phyloP scores from a whole-genome alignment of 2,113 vertebrate genomes.

The Scomber scombrus region DNA sequence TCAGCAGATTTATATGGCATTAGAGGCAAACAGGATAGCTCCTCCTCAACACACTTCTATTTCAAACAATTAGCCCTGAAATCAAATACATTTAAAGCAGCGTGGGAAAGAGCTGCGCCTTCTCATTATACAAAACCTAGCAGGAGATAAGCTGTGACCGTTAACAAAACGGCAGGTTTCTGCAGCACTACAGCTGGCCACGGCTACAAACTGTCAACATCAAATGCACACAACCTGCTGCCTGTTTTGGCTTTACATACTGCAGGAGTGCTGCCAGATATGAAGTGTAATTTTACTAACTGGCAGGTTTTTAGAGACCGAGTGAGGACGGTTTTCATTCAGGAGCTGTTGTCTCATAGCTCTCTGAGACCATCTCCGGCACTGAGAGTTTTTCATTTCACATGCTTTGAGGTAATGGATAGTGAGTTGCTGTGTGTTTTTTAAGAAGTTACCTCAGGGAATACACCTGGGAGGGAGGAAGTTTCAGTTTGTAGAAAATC shows the following conservation, averaged over 20 bases:
- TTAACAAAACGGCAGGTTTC: constrained; percentile 73
- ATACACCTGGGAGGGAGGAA: constrained; percentile 37
- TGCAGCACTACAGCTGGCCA: constrained; percentile 68
- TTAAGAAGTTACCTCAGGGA: constrained; percentile 32
- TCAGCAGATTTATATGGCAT: not conserved
- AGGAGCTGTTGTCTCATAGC: constrained; percentile 29
- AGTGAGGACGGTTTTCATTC: constrained; percentile 4
- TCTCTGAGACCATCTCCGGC: constrained; percentile 21
- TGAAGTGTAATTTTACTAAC: constrained; percentile 46
- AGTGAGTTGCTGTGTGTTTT: constrained; percentile 21
- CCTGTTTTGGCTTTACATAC: constrained; percentile 62
- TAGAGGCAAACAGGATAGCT: constrained; percentile 4
- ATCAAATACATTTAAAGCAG: constrained; percentile 71
- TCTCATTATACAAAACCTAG: constrained; percentile 81
- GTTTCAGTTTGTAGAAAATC: constrained; percentile 4
- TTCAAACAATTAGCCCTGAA: constrained; percentile 43
- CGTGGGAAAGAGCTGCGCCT: constrained; percentile 63
- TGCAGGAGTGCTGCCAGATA: constrained; percentile 24
- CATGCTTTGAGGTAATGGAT: constrained; percentile 37
- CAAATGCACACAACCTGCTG: constrained; percentile 46
- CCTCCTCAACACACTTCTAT: constrained; percentile 32
- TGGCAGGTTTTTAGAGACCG: not conserved
- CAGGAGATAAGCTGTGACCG: constrained; percentile 77
- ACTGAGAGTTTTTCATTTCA: constrained; percentile 33
- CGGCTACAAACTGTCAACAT: constrained; percentile 79